Evolutionary conservation across 2,113 vertebrate species (phyloP), one percentile per base, ranked within the genome.

Genomic region (Salvelinus sp.): DNA sequence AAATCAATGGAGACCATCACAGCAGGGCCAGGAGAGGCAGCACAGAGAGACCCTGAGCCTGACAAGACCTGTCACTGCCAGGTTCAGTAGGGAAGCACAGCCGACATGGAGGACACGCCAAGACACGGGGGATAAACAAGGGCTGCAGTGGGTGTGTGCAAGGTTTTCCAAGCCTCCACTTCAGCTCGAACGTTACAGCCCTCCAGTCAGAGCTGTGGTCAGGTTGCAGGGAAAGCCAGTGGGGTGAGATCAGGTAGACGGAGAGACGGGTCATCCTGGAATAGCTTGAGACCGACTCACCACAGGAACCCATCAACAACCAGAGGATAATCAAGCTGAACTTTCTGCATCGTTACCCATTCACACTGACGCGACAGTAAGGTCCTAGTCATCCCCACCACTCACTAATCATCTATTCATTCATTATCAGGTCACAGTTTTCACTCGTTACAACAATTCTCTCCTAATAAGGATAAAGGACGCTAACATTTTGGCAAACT

Each of bases 1-100:
- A 87, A 90, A 89, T 87, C 76, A 75, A 74, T 73, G 48, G 68
- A 78, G 83, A 86, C 80, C 70, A 71, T 75, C 75, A 74, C 82
- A 78, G 76, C 14, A 57, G 63, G 78, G 84, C 14, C 33, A 50
- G 13, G 48, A n/a, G 3, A 27, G 16, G 14, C 3, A 50, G 48
- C 23, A 9, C 70, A 72, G 70, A 72, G 70, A 23, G 38, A 10
- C 38, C 38, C 9, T 12, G 73, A 38, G 67, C 58, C 33, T 76
- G 38, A 82, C 74, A 33, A 28, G 70, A 72, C 78, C 86, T 78
- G 84, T 85, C 64, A 33, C 84, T 74, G 80, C 14, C 14, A 83
- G 83, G 85, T 83, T 85, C 13, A 62, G 58, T 23, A 63, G 20
- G 12, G 60, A 63, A 12, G 23, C 22, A n/a, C 23, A 54, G 50